Evolutionary conservation across 2,113 vertebrate species (phyloP), one percentile per base, ranked within the genome.

Genomic region (Bombycilla garrulus): DNA sequence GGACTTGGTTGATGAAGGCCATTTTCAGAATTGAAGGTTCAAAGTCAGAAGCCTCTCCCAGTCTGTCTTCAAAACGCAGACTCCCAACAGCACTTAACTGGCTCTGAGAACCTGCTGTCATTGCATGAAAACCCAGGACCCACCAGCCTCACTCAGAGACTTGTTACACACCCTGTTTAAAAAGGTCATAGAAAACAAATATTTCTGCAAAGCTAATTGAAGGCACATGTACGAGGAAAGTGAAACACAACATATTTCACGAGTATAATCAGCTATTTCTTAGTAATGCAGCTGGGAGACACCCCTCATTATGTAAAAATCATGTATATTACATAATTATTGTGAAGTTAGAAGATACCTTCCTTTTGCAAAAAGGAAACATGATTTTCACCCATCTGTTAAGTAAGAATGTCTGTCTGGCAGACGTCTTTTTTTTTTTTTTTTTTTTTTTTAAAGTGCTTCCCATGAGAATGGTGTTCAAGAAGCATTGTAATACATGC

Each of bases 101-200:
- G 22, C 18, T 65, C 74, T 67, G 29, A 86, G 60, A 57, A 91
- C 6, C 79, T 56, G 29, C 29, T 7, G 6, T 9, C 67, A 51
- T 10, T n/a, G 36, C 65, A 66, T 35, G 48, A 64, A 85, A 80
- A 84, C 22, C 15, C 33, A 90, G 50, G 65, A 58, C 36, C 17
- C 38, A 64, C 8, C 48, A 88, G 80, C 71, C 56, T 73, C 80
- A 61, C 42, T 76, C 67, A 38, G 44, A 83, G 77, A 86, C 25
- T 33, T 84, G 9, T 56, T 86, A 94, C 60, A 92, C 65, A 67
- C 72, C 58, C 81, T 92, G 74, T 91, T 82, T 86, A 88, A 67
- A 93, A 94, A 84, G 64, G 88, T 93, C 90, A 92, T 2, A 85
- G 90, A 92, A 96, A 95, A 88, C 60, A 93, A 96, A 3, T 87